phyloP scores from a whole-genome alignment of 1,140 invertebrate species.

The Heliconius congener region DNA sequence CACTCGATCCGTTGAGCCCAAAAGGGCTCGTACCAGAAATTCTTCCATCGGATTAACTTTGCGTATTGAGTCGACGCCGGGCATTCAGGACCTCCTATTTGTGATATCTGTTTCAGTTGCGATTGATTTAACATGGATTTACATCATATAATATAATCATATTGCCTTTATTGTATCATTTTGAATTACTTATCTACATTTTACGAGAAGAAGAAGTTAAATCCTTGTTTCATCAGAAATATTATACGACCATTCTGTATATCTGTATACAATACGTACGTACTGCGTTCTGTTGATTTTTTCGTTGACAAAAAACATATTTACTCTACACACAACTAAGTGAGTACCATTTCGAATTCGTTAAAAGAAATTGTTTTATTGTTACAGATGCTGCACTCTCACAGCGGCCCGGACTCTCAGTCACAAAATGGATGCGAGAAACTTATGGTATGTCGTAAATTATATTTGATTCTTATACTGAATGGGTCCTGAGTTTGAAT shows the following conservation, averaged over 20 bases:
- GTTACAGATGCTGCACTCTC: conserved; percentile 45
- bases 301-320: neutral
- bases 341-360: neutral
- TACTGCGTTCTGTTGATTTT: neutral
- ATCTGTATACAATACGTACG: no score
- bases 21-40: conserved; percentile 10
- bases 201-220: no score
- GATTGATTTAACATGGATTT: conserved; percentile 4
- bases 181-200: neutral
- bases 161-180: neutral
- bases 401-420: conserved; percentile 25
- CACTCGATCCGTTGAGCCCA: neutral
- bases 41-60: conserved; percentile 24
- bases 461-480: conserved; percentile 22
- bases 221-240: no score
- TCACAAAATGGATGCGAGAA: conserved; percentile 48
- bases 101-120: neutral
- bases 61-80: conserved; percentile 1
- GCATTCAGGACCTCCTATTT: conserved; percentile 5
- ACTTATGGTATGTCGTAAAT: conserved; percentile 51
- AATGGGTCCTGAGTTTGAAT: neutral
- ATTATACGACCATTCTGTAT: no score
- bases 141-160: neutral
- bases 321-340: neutral
- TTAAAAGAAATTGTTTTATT: conserved; percentile 29